Evolutionary conservation across 2,888 invertebrate genomes (phyloP).

Genomic region (Metellina segmentata): DNA sequence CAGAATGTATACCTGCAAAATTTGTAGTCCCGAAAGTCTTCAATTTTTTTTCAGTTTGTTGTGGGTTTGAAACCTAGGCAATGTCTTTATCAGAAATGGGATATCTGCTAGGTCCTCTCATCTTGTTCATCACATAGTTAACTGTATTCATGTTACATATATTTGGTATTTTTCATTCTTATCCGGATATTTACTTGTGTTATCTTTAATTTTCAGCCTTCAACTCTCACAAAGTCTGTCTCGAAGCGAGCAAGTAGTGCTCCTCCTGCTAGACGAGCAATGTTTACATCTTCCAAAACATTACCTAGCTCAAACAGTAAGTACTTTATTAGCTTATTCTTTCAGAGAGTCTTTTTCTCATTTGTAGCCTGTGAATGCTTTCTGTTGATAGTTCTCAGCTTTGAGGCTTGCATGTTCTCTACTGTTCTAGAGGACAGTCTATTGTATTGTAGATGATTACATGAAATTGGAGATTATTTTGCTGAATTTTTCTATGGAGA

Average conservation of each 20-base stretch:
- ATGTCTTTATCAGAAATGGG: no score
- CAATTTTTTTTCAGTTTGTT: no score
- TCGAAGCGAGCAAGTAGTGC: slow-evolving; percentile 79
- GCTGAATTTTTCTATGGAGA: no score
- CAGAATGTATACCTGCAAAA: no score
- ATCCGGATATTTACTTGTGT: background rate
- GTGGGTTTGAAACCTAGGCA: no score
- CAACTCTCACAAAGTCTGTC: slow-evolving; percentile 59
- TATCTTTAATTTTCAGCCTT: slow-evolving; percentile 22
- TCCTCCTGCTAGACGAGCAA: slow-evolving; percentile 78
- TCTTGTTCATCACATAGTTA: no score
- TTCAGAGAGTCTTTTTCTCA: background rate
- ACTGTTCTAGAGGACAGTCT: background rate
- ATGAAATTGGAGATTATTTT: no score
- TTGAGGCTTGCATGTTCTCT: background rate
- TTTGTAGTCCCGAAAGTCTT: no score
- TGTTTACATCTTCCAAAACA: slow-evolving; percentile 74
- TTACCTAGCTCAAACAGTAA: slow-evolving; percentile 70
- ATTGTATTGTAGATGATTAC: no score
- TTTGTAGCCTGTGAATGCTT: background rate
- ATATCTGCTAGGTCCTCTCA: no score
- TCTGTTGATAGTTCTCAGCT: background rate
- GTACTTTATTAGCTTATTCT: slow-evolving; percentile 7
- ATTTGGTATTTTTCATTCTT: no score
- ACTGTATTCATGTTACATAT: no score